Evolutionary conservation across 2,888 invertebrate species (phyloP).

Genomic region (Calameuta filiformis): DNA sequence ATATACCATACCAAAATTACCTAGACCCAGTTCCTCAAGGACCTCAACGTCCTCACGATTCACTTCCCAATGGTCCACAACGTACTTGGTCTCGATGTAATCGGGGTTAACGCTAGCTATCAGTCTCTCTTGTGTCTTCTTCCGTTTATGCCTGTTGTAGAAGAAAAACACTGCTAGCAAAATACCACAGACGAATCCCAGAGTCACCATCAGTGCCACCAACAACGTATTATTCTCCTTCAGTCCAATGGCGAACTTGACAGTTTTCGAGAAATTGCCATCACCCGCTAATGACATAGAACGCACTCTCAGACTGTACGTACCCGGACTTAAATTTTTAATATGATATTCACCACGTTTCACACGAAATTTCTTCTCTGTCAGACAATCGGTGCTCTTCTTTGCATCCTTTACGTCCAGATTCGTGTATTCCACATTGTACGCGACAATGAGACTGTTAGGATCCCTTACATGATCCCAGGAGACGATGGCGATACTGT

Average conservation of each 20-base stretch:
- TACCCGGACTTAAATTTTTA: conserved; percentile 68
- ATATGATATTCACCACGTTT: conserved; percentile 49
- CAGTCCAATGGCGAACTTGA: conserved; percentile 43
- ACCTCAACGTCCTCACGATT: conserved; percentile 71
- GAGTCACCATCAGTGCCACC: conserved; percentile 35
- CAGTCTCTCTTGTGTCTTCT: conserved; percentile 61
- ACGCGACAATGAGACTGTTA: conserved; percentile 75
- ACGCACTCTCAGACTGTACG: conserved; percentile 70
- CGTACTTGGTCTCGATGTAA: conserved; percentile 71
- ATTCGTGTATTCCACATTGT: conserved; percentile 70
- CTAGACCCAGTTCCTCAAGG: conserved; percentile 72
- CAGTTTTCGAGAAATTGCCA: conserved; percentile 58
- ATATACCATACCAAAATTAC: conserved; percentile 81
- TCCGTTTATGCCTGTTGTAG: conserved; percentile 52
- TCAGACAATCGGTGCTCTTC: conserved; percentile 67
- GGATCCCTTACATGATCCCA: conserved; percentile 75
- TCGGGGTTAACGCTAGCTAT: conserved; percentile 75
- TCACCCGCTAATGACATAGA: conserved; percentile 73
- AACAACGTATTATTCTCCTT: conserved; percentile 32
- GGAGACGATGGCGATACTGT: conserved; percentile 57
- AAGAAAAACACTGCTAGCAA: conserved; percentile 42
- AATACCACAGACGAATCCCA: conserved; percentile 33
- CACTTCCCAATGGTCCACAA: conserved; percentile 80
- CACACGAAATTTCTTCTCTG: conserved; percentile 51
- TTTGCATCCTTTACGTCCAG: conserved; percentile 58